Conservation (phyloP, 2,888 invertebrate species). For the Pristionchus exspectatus region DNA sequence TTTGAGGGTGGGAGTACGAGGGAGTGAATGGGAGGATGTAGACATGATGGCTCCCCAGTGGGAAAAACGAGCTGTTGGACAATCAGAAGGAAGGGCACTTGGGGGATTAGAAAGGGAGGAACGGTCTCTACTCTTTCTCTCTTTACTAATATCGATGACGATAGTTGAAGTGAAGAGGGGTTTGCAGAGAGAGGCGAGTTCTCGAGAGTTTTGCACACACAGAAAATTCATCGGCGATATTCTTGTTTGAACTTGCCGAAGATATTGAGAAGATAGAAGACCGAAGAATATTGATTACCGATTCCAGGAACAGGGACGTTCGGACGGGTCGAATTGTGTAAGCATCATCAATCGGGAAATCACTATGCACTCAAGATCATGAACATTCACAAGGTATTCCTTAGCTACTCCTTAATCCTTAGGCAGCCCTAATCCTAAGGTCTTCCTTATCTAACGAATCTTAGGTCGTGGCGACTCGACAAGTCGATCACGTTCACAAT, state of each 20-base stretch:
- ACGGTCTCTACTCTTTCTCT: not conserved
- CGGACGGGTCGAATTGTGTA: constrained; percentile 90
- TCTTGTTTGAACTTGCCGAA: constrained; percentile 34
- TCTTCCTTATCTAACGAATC: not conserved
- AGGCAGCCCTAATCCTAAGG: not conserved
- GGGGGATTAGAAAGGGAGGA: not conserved
- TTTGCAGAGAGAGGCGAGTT: constrained; percentile 31
- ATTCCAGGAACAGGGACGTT: constrained; percentile 90
- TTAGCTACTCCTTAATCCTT: not conserved
- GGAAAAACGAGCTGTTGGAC: constrained; percentile 24
- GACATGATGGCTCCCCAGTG: not conserved
- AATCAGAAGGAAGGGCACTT: constrained; percentile 25
- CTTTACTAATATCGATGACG: constrained; percentile 28
- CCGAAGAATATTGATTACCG: not conserved
- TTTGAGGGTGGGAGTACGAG: not conserved
- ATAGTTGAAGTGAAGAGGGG: not conserved
- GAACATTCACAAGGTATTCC: constrained; percentile 87
- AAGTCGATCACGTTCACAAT: constrained; percentile 97
- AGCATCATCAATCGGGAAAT: constrained; percentile 83
- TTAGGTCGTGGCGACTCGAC: constrained; percentile 88
- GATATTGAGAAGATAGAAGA: not conserved
- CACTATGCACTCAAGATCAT: constrained; percentile 93
- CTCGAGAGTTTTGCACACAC: constrained; percentile 82
- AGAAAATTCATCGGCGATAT: constrained; percentile 83
- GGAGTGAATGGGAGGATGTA: not conserved